phyloP scores from a whole-genome alignment of 2,797 vertebrate species.

The Hephaestus fuliginosus region DNA sequence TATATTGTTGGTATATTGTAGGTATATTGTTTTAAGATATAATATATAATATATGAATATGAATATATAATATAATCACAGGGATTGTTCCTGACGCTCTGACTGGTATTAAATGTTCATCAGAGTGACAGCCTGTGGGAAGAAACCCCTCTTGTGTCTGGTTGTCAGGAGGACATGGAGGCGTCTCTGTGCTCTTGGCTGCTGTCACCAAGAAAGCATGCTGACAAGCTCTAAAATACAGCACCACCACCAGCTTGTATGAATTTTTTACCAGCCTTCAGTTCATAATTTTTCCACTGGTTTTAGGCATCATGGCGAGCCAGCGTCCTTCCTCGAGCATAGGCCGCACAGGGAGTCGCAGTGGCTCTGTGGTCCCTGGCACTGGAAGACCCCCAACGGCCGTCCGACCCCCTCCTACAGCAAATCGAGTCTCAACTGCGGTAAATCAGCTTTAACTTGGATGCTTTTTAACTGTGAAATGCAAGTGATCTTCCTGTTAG shows the following conservation, averaged over 20 bases:
- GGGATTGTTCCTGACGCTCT: no score
- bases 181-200: not conserved
- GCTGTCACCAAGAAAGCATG: not conserved
- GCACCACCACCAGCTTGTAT: not conserved
- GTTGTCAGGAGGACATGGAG: not conserved
- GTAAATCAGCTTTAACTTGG: conserved; percentile 58
- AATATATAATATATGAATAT: no score
- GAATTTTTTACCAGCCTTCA: not conserved
- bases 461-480: not conserved
- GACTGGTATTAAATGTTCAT: no score
- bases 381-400: conserved; percentile 86
- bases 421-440: conserved; percentile 87
- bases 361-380: conserved; percentile 79
- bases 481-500: not conserved
- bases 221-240: not conserved
- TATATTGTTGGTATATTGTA: no score
- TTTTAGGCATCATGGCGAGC: conserved; percentile 72
- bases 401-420: conserved; percentile 87
- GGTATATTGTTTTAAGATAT: no score
- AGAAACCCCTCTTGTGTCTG: no score
- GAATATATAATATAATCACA: no score
- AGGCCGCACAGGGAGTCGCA: conserved; percentile 87
- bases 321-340: conserved; percentile 83
- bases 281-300: not conserved
- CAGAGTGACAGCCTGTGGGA: no score